These are phyloP conservation scores for Cygnus buccinator DNA, from an alignment of 2,113 vertebrate genomes.

Conservation along the genomic window DNA sequence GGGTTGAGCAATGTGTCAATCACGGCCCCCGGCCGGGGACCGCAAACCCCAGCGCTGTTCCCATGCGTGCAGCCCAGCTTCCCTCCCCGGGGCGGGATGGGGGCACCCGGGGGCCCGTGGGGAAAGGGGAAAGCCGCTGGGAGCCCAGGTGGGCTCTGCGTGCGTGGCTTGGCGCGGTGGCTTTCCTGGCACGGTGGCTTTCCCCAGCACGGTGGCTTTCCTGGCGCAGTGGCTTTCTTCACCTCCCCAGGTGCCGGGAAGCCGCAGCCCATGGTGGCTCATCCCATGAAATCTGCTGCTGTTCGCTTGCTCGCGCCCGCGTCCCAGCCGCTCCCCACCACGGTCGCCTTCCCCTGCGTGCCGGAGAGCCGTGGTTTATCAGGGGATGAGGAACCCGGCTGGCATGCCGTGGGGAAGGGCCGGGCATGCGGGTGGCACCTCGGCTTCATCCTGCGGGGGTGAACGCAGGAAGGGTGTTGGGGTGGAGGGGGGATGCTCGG, in stretches of 20 bases:
- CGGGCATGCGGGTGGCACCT: neutral
- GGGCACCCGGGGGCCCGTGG: fast-evolving
- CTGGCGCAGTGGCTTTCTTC: fast-evolving
- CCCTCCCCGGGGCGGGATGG: neutral
- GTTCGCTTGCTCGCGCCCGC: neutral
- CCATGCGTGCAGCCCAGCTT: neutral
- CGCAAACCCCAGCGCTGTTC: slow-evolving; percentile 38
- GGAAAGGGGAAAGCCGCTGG: neutral
- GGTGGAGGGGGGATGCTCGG: fast-evolving
- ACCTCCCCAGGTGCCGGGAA: neutral
- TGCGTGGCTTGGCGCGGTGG: fast-evolving
- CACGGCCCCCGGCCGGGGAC: neutral
- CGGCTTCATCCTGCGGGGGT: fast-evolving
- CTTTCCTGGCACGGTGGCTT: fast-evolving
- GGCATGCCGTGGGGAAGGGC: neutral
- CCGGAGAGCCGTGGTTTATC: fast-evolving
- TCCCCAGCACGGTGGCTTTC: neutral
- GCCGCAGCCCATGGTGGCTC: neutral
- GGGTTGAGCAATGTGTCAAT: slow-evolving; percentile 69
- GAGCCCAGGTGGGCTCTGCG: neutral
- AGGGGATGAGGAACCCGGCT: neutral
- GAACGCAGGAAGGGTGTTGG: fast-evolving
- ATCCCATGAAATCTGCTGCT: neutral
- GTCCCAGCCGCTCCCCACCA: neutral
- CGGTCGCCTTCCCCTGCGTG: neutral